Conservation (phyloP, 2,113 vertebrate species). For the Picathartes gymnocephalus region DNA sequence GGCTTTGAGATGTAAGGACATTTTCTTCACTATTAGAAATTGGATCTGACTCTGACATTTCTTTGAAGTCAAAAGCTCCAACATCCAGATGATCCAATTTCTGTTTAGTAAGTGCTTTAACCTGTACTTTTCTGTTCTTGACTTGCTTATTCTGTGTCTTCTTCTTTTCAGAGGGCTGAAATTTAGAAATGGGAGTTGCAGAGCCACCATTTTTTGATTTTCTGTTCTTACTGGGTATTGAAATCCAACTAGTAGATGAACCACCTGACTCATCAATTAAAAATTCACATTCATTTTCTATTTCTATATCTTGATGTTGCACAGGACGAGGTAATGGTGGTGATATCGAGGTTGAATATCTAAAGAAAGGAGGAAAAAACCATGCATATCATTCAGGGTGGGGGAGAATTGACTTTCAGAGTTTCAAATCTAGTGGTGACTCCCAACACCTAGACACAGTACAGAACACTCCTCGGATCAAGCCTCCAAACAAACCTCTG, state of each 20-base stretch:
- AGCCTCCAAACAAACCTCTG: constrained; percentile 53
- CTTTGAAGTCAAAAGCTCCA: not conserved
- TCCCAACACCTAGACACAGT: not conserved
- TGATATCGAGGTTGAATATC: not conserved
- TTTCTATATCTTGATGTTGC: not conserved
- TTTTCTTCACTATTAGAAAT: not conserved
- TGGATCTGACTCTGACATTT: not conserved
- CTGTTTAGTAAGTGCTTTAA: not conserved
- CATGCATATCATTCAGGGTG: accelerated
- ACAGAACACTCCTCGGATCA: not conserved
- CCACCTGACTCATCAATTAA: constrained; percentile 63
- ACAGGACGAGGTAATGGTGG: not conserved
- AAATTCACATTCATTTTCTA: constrained; percentile 71
- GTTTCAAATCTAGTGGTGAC: not conserved
- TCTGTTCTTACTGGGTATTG: constrained; percentile 28
- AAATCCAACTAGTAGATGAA: constrained; percentile 50
- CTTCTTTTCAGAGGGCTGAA: not conserved
- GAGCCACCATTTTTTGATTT: not conserved
- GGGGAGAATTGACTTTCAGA: not conserved
- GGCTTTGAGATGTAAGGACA: not conserved
- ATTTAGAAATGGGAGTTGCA: not conserved
- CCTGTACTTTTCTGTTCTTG: not conserved
- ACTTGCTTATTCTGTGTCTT: not conserved
- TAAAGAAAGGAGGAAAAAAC: not conserved
- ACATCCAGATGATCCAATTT: not conserved